phyloP scores from a whole-genome alignment of 2,797 vertebrate species.

The Falco naumanni region DNA sequence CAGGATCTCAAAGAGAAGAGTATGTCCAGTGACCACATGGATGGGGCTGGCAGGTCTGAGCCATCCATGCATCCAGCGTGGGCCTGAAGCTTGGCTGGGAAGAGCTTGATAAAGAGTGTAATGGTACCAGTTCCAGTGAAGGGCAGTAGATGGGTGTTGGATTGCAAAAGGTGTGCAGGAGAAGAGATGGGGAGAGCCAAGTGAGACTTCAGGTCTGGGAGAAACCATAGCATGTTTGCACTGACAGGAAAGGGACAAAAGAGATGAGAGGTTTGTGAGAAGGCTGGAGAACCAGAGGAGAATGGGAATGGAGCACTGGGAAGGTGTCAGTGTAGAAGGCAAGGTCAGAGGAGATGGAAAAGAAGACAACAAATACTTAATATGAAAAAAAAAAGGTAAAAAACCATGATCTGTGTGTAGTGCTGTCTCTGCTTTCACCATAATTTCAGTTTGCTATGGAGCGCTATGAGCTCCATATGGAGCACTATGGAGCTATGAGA shows the following conservation, averaged over 20 bases:
- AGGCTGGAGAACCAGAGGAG: neutral
- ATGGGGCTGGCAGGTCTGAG: neutral
- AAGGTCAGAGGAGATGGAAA: neutral
- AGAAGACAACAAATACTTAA: neutral
- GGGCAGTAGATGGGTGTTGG: neutral
- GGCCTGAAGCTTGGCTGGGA: neutral
- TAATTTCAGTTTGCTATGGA: neutral
- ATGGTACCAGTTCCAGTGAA: neutral
- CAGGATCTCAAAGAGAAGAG: neutral
- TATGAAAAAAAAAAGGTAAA: neutral
- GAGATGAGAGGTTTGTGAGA: neutral
- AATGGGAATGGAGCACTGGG: neutral
- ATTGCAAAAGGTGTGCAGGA: neutral
- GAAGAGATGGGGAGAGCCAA: neutral
- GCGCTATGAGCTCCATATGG: too few relatives aligned
- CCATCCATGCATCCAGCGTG: accelerated
- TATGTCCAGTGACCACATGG: neutral
- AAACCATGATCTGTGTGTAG: neutral
- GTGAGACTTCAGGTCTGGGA: neutral
- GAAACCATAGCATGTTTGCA: neutral
- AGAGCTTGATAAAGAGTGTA: neutral
- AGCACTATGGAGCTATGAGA: neutral
- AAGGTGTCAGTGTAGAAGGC: neutral
- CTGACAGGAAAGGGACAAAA: neutral
- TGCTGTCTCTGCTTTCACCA: neutral